Evolutionary conservation across 2,113 vertebrate species (phyloP).

Genomic region (Daubentonia madagascariensis): DNA sequence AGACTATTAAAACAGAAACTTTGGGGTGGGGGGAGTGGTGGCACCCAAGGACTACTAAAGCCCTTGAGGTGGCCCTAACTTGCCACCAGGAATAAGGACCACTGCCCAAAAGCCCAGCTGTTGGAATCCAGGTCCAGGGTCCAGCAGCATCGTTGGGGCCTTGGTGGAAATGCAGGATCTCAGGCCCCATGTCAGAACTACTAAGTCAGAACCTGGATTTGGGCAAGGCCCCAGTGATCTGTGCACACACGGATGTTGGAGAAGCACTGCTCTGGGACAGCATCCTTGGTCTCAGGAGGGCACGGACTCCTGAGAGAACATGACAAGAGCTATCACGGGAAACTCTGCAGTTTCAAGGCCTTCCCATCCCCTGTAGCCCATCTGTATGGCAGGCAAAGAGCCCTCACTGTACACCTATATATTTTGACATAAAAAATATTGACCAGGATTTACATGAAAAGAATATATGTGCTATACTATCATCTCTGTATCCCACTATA

Average conservation of each 20-base stretch:
- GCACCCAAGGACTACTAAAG: neutral
- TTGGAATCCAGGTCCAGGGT: neutral
- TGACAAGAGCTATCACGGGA: neutral
- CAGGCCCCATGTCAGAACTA: neutral
- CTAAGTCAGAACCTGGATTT: neutral
- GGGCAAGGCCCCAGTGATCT: neutral
- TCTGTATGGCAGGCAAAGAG: no score
- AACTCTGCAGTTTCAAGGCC: neutral
- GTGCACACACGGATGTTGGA: fast-evolving
- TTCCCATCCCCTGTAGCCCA: neutral
- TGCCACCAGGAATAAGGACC: neutral
- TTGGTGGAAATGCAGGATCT: neutral
- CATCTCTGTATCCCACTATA: neutral
- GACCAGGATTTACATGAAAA: neutral
- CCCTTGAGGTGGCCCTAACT: fast-evolving
- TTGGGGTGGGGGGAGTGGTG: neutral
- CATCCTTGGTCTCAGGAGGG: neutral
- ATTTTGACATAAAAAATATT: neutral
- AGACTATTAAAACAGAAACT: neutral
- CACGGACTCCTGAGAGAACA: neutral
- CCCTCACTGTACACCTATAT: neutral
- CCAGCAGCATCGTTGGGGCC: fast-evolving
- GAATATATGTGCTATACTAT: no score
- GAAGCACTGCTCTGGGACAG: neutral
- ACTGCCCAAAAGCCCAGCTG: no score